Conservation (phyloP, 1,140 invertebrate species). For the Triops cancriformis region DNA sequence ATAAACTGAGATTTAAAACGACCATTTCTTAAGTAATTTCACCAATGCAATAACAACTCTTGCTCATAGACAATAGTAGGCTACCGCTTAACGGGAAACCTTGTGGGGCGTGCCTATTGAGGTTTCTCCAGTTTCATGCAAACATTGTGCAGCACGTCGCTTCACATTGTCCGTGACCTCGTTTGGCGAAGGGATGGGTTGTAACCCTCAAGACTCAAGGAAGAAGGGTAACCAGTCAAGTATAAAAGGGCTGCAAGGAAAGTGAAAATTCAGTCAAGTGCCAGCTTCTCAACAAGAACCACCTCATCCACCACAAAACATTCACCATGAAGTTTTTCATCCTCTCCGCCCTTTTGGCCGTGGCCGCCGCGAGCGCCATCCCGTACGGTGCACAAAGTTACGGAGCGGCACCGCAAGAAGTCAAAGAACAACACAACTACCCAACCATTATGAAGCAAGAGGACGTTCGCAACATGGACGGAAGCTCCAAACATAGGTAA, state of each 20-base stretch:
- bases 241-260: not conserved
- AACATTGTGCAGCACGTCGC: too few species aligned
- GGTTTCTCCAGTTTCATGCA: too few species aligned
- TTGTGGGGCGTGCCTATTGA: too few species aligned
- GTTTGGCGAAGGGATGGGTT: too few species aligned
- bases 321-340: not conserved
- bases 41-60: too few species aligned
- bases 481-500: slow-evolving; percentile 18
- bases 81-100: too few species aligned
- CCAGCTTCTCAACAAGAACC: not conserved
- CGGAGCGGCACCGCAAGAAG: not conserved
- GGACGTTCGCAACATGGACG: slow-evolving; percentile 1
- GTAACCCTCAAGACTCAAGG: too few species aligned
- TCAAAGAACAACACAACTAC: not conserved
- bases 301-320: not conserved
- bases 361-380: not conserved
- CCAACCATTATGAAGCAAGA: not conserved
- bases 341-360: not conserved
- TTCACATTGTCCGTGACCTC: too few species aligned
- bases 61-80: too few species aligned
- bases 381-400: not conserved
- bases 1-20: too few species aligned
- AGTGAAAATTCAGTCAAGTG: not conserved
- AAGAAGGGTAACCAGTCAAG: not conserved
- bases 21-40: too few species aligned